Percentiles rank a stretch among this genome's conserved stretches.
Conservation (phyloP, 1,140 invertebrate genomes). For the Octopus sinensis region DNA sequence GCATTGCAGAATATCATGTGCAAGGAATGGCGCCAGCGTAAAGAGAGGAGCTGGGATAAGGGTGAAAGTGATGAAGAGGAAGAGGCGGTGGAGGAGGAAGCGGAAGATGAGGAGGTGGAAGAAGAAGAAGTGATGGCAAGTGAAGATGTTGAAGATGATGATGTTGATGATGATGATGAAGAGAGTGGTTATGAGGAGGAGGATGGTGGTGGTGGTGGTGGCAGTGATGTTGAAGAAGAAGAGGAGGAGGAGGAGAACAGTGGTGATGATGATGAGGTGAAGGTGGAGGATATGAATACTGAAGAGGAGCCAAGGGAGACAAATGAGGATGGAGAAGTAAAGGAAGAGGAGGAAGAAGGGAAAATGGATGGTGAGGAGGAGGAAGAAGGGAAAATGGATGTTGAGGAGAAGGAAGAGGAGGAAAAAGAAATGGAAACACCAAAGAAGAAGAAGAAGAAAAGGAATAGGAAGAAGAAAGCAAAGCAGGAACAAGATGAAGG, state of each 20-base stretch:
- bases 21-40: neutral
- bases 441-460: no score
- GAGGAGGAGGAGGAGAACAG: neutral
- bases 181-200: neutral
- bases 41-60: neutral
- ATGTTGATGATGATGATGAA: slow-evolving; percentile 13
- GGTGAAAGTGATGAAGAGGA: neutral
- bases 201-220: neutral
- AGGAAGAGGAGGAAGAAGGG: no score
- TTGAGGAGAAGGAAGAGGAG: no score
- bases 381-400: no score
- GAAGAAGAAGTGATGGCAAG: neutral
- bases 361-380: no score
- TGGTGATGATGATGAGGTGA: neutral
- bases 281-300: neutral
- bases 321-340: no score
- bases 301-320: no score
- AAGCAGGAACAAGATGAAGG: no score
- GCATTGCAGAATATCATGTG: neutral
- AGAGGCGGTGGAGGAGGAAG: neutral
- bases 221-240: neutral
- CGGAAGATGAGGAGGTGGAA: neutral
- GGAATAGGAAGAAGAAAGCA: no score
- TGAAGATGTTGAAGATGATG: neutral
- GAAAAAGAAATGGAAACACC: no score